A percentile compares a stretch with the other conserved stretches of the same genome.
Evolutionary conservation across 2,113 vertebrate species (phyloP).

Genomic region (Proteles cristata): DNA sequence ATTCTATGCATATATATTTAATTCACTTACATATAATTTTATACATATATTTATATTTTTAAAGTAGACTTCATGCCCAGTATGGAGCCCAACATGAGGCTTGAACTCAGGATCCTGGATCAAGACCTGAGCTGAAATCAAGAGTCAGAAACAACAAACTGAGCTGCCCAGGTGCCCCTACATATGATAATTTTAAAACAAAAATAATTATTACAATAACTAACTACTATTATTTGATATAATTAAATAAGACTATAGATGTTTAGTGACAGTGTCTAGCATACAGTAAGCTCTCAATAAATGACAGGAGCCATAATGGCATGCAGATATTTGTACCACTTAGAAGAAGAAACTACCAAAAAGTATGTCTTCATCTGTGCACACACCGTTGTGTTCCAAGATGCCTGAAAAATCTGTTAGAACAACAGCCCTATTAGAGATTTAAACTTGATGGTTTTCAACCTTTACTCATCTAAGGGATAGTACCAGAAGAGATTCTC

Average conservation of each 20-base stretch:
- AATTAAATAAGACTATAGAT: neutral
- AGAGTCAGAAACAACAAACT: no score
- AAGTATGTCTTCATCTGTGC: neutral
- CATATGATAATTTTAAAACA: constrained; percentile 27
- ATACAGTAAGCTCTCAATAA: constrained; percentile 19
- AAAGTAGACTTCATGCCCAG: no score
- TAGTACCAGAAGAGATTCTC: neutral
- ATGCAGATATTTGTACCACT: neutral
- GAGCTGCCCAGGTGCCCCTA: no score
- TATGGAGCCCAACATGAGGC: no score
- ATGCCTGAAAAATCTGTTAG: neutral
- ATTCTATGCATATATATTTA: neutral
- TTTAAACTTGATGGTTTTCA: neutral
- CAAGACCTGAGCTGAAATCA: no score
- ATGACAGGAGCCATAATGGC: neutral
- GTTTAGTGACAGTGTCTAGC: neutral
- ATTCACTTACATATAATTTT: neutral
- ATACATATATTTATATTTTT: no score
- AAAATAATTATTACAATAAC: constrained; percentile 22
- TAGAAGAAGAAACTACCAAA: constrained; percentile 20
- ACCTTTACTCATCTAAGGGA: neutral
- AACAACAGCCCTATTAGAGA: neutral
- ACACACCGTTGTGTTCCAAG: neutral
- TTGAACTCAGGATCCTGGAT: no score
- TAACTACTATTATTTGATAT: constrained; percentile 17